A percentile compares a stretch with the other conserved stretches of the same genome.
phyloP scores from a whole-genome alignment of 2,113 vertebrate species.

The Thalassoma bifasciatum region DNA sequence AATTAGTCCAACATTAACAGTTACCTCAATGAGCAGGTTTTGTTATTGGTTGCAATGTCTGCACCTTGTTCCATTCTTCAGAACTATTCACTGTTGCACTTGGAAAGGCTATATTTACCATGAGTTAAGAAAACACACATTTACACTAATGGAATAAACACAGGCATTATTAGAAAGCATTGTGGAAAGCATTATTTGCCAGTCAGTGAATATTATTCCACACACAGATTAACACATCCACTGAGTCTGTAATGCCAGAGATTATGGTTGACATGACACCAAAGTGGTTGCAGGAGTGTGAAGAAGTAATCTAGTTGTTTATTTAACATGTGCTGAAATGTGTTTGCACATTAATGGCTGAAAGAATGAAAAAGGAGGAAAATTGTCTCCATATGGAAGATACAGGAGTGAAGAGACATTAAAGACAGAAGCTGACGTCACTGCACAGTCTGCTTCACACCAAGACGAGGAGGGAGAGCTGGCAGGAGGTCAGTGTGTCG shows the following conservation, averaged over 20 bases:
- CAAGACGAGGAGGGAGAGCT: conserved; percentile 33
- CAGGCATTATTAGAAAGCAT: conserved; percentile 48
- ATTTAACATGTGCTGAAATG: conserved; percentile 74
- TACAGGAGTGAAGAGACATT: conserved; percentile 48
- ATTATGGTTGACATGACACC: conserved; percentile 71
- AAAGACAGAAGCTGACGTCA: conserved; percentile 62
- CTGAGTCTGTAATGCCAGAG: conserved; percentile 41
- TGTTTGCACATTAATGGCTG: conserved; percentile 70
- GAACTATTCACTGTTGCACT: conserved; percentile 65
- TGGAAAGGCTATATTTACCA: conserved; percentile 57
- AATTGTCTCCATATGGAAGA: conserved; percentile 79
- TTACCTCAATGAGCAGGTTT: conserved; percentile 59
- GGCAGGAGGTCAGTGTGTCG: conserved; percentile 22
- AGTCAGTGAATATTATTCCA: conserved; percentile 57
- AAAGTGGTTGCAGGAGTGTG: conserved; percentile 75
- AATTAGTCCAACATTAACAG: conserved; percentile 60
- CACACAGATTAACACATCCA: conserved; percentile 51
- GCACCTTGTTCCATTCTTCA: conserved; percentile 69
- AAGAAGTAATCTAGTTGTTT: conserved; percentile 77
- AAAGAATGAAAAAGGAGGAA: conserved; percentile 29
- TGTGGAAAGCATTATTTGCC: conserved; percentile 59
- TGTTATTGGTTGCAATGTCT: conserved; percentile 58
- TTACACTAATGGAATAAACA: conserved; percentile 57
- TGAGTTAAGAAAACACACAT: conserved; percentile 51
- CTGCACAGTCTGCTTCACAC: conserved; percentile 47